These are phyloP conservation scores for Chirona hameri DNA, from an alignment of 2,888 invertebrate genomes.

Conservation along the genomic window DNA sequence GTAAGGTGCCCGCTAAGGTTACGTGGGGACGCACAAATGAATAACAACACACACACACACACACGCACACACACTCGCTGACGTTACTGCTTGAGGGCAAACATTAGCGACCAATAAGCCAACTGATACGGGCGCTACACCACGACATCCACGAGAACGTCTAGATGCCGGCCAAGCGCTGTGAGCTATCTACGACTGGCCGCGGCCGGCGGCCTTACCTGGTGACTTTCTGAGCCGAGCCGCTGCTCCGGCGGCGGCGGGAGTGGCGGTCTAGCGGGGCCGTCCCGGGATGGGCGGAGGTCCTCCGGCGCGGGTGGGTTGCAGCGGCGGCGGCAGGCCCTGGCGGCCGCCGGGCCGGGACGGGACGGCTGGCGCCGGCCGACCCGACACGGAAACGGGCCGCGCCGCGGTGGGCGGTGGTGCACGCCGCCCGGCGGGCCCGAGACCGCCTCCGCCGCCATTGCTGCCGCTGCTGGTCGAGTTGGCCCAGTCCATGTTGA, in stretches of 20 bases:
- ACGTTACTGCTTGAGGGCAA: not conserved
- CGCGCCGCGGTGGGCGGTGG: conserved; percentile 38
- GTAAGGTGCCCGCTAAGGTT: too few relatives aligned
- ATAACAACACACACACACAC: not conserved
- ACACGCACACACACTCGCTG: not conserved
- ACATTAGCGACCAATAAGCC: not conserved
- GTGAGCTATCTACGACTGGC: not conserved
- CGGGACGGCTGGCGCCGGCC: conserved; percentile 83
- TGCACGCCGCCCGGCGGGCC: conserved; percentile 39
- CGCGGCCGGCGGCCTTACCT: not conserved
- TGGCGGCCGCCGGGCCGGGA: conserved; percentile 55
- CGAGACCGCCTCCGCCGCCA: conserved; percentile 58
- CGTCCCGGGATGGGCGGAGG: conserved; percentile 25
- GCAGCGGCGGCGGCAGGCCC: conserved; percentile 58
- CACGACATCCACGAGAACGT: not conserved
- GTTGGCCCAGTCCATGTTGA: conserved; percentile 57
- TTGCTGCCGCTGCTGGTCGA: conserved; percentile 75
- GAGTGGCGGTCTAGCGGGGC: not conserved
- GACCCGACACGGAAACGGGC: conserved; percentile 46
- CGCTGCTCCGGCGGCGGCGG: not conserved
- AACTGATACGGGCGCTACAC: not conserved
- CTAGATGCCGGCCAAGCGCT: not conserved
- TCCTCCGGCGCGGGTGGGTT: conserved; percentile 56
- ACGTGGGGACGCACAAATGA: not conserved
- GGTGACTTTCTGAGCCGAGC: not conserved